These are phyloP conservation scores for Onychorhynchus coronatus DNA, from an alignment of 2,113 vertebrate genomes.

Conservation along the genomic window DNA sequence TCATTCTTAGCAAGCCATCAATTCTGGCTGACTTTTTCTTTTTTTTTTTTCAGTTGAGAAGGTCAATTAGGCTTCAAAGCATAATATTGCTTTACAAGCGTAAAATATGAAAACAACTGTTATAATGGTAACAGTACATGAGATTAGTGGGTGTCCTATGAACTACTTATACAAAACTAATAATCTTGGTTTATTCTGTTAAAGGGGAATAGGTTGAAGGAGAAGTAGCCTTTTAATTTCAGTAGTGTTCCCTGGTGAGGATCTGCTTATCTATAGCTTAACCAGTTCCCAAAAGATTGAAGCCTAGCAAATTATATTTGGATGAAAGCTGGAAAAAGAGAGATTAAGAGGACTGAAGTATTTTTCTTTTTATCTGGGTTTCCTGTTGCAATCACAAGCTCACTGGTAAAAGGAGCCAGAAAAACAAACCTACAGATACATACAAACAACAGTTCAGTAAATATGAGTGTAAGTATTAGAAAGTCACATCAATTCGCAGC, in stretches of 20 bases:
- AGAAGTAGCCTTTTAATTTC: not conserved
- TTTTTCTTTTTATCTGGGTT: not conserved
- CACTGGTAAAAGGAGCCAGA: not conserved
- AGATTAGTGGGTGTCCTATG: not conserved
- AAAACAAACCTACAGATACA: not conserved
- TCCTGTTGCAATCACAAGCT: not conserved
- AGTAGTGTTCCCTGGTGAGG: not conserved
- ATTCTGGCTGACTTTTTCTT: not conserved
- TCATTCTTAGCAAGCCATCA: not conserved
- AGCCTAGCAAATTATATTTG: not conserved
- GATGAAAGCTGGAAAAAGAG: constrained; percentile 13
- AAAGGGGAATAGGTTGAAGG: not conserved
- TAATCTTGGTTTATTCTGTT: not conserved
- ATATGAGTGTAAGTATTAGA: not conserved
- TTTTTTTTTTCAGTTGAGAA: not conserved
- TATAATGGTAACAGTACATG: not conserved
- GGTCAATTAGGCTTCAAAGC: not conserved
- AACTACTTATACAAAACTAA: not conserved
- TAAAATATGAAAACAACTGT: not conserved
- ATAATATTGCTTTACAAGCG: not conserved
- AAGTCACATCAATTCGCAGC: not conserved
- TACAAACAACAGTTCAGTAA: not conserved
- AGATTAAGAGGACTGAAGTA: not conserved
- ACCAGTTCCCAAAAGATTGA: not conserved
- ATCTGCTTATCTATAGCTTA: constrained; percentile 26